phyloP scores from a whole-genome alignment of 2,888 invertebrate genomes.

The Micoletzkya japonica region DNA sequence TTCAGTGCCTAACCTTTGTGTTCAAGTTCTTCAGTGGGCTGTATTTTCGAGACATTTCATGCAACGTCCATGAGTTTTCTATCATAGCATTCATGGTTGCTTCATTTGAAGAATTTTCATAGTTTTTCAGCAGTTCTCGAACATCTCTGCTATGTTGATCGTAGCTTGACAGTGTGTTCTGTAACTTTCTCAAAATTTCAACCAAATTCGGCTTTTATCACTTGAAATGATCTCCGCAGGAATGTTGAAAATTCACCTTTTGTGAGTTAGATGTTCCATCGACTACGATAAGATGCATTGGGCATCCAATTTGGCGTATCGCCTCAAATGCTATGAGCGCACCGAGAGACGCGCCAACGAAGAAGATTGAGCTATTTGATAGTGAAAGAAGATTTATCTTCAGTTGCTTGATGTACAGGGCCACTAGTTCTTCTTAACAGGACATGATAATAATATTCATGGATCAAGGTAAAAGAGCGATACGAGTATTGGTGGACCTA shows the following conservation, averaged over 20 bases:
- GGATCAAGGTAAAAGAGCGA: neutral
- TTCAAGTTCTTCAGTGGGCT: neutral
- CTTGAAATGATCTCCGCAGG: neutral
- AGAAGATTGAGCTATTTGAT: neutral
- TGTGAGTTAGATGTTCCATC: constrained; percentile 6
- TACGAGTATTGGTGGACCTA: too few species aligned
- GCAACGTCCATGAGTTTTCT: neutral
- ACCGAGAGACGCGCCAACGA: constrained; percentile 43
- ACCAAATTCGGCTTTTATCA: neutral
- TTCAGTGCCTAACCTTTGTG: neutral
- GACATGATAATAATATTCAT: too few species aligned
- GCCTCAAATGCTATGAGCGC: constrained; percentile 39
- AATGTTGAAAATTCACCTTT: neutral
- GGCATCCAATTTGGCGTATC: constrained; percentile 5
- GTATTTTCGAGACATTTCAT: neutral
- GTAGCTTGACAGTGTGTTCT: neutral
- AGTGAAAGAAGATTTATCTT: neutral
- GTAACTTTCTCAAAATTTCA: neutral
- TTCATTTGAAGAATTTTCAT: constrained; percentile 11
- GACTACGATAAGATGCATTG: neutral
- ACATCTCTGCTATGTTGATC: neutral
- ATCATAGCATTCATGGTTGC: constrained; percentile 3
- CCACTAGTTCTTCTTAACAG: too few species aligned
- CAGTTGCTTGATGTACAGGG: neutral
- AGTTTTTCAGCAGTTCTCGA: neutral